Evolutionary conservation across 2,888 invertebrate species (phyloP).

Genomic region (Oconnorella tubifera): DNA sequence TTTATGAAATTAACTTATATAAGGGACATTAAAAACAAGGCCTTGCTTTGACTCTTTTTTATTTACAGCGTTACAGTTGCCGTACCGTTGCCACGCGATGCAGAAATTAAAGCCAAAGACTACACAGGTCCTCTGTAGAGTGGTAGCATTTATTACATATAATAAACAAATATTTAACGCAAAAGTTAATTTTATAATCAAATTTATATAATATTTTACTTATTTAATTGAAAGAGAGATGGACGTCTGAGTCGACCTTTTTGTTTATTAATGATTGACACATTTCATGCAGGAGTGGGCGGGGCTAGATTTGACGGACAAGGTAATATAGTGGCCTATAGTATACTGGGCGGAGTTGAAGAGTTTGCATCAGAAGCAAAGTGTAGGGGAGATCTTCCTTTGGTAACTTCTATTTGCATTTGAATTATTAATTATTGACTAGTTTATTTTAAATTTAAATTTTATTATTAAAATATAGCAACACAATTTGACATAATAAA

Average conservation of each 20-base stretch:
- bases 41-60: background rate
- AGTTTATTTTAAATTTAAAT: too few species aligned
- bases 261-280: background rate
- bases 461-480: too few species aligned
- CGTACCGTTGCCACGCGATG: background rate
- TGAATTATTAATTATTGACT: background rate
- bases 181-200: background rate
- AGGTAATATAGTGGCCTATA: conserved; percentile 50
- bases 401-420: conserved; percentile 10
- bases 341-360: conserved; percentile 52
- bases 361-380: conserved; percentile 48
- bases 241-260: background rate
- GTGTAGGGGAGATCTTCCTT: conserved; percentile 40
- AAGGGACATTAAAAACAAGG: too few species aligned
- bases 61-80: background rate
- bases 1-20: background rate
- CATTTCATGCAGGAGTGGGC: conserved; percentile 26
- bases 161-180: background rate
- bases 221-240: background rate
- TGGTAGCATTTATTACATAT: background rate
- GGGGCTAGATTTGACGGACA: conserved; percentile 48
- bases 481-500: too few species aligned
- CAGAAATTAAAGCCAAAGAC: background rate
- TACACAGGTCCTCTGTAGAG: background rate
- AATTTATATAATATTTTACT: background rate